phyloP scores from a whole-genome alignment of 2,888 invertebrate species.

The Spatulosminthurus flaviceps region DNA sequence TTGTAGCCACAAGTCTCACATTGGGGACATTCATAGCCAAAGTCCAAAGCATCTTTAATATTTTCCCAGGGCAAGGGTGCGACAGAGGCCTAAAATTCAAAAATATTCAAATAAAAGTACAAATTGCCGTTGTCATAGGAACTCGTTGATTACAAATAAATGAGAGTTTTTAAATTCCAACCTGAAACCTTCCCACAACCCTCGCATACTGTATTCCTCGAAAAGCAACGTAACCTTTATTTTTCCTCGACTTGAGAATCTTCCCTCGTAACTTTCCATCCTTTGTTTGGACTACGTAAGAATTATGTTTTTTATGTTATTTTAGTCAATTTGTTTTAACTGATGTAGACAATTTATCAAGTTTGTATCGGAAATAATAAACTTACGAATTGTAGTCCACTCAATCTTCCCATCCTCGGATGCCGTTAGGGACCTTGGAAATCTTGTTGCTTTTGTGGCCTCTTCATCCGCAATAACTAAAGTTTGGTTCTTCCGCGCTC shows the following conservation, averaged over 20 bases:
- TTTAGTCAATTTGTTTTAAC: too few relatives aligned
- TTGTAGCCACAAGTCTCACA: not conserved
- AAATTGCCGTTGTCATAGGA: not conserved
- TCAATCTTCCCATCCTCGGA: too few relatives aligned
- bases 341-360: too few relatives aligned
- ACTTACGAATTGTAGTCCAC: too few relatives aligned
- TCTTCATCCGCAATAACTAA: too few relatives aligned
- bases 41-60: constrained; percentile 7
- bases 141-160: too few relatives aligned
- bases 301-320: too few relatives aligned
- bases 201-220: not conserved
- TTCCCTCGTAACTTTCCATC: not conserved
- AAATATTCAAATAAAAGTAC: not conserved
- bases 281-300: not conserved
- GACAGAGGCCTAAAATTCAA: not conserved
- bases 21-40: constrained; percentile 16
- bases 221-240: not conserved
- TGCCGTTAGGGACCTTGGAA: too few relatives aligned
- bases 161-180: not conserved
- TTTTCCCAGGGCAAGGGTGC: not conserved
- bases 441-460: too few relatives aligned
- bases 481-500: too few relatives aligned
- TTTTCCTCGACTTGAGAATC: not conserved
- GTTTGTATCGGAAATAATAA: too few relatives aligned
- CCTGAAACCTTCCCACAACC: not conserved